Evolutionary conservation across 2,888 invertebrate genomes (phyloP).

Genomic region (Drosophila phalerata): DNA sequence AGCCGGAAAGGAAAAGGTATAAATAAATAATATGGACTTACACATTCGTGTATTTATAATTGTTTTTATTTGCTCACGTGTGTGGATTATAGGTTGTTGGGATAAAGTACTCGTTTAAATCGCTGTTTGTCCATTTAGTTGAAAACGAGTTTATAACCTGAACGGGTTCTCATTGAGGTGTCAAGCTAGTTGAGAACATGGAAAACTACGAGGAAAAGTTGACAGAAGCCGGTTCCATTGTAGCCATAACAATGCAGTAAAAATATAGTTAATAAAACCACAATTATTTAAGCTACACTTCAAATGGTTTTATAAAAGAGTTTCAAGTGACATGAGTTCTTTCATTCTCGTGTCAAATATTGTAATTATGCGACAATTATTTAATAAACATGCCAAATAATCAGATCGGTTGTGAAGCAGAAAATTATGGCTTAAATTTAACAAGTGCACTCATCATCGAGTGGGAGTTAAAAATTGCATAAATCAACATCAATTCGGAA

Average conservation of each 20-base stretch:
- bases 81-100: neutral
- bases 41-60: neutral
- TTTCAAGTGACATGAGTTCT: slow-evolving; percentile 2
- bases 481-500: slow-evolving; percentile 19
- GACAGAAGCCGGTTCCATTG: slow-evolving; percentile 20
- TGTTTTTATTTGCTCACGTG: neutral
- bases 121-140: slow-evolving; percentile 15
- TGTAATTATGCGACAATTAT: slow-evolving; percentile 13
- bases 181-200: slow-evolving; percentile 20
- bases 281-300: slow-evolving; percentile 6
- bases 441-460: slow-evolving; percentile 4
- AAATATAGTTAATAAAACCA: neutral
- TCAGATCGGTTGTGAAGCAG: slow-evolving; percentile 22
- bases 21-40: slow-evolving; percentile 44
- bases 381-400: slow-evolving; percentile 11
- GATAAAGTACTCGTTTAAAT: slow-evolving; percentile 2
- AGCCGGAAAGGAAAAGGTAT: slow-evolving; percentile 52
- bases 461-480: slow-evolving; percentile 32
- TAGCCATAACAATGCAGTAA: neutral
- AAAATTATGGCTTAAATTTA: slow-evolving; percentile 6
- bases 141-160: slow-evolving; percentile 47
- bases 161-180: slow-evolving; percentile 35
- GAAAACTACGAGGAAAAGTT: slow-evolving; percentile 36
- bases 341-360: slow-evolving; percentile 2
- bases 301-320: neutral